These are phyloP conservation scores for Thaumetopoea pityocampa DNA, from an alignment of 1,140 invertebrate species.

Conservation along the genomic window DNA sequence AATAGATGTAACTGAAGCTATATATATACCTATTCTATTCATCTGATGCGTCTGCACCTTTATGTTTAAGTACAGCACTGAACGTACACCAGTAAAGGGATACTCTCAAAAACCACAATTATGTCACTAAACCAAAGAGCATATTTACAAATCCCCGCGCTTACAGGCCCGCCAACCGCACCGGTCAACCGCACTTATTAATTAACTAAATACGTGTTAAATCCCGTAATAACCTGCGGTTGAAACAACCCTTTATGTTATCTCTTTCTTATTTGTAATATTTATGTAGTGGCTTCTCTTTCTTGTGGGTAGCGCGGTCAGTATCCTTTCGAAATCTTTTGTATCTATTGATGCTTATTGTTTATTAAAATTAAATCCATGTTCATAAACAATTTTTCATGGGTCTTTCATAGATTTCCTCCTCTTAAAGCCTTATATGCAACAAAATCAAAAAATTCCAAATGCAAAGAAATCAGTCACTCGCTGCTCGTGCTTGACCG, in stretches of 20 bases:
- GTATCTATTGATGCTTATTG: too few relatives aligned
- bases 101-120: conserved; percentile 39
- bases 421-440: too few relatives aligned
- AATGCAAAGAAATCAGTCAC: too few relatives aligned
- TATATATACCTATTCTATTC: too few relatives aligned
- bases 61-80: too few relatives aligned
- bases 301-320: conserved; percentile 30
- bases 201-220: conserved; percentile 72
- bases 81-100: conserved; percentile 5
- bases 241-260: conserved; percentile 41
- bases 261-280: conserved; percentile 37
- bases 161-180: conserved; percentile 43
- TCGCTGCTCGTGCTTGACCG: too few relatives aligned
- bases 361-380: too few relatives aligned
- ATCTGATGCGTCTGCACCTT: too few relatives aligned
- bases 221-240: conserved; percentile 71
- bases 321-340: conserved; percentile 4
- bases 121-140: conserved; percentile 52
- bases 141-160: conserved; percentile 53
- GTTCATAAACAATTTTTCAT: too few relatives aligned
- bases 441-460: too few relatives aligned
- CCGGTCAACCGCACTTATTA: conserved; percentile 68
- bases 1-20: too few relatives aligned
- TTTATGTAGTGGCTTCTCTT: conserved; percentile 22
- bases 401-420: too few relatives aligned